Evolutionary conservation across 2,113 vertebrate species (phyloP), one percentile per base, ranked within the genome.

Genomic region (Dipodomys stephensi): DNA sequence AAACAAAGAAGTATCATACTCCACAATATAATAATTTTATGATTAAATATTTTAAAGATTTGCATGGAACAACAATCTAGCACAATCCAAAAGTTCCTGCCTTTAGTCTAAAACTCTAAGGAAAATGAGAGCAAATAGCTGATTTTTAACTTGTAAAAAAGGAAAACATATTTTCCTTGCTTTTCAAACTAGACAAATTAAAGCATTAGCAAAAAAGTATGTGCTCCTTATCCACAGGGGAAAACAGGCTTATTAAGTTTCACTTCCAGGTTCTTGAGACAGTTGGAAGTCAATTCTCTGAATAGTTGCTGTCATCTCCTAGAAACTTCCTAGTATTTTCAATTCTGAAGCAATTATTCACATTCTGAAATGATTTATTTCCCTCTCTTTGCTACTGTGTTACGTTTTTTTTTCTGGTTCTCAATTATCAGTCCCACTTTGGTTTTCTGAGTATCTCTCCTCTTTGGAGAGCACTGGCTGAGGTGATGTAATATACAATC

Each of bases 221-320:
- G 90, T 85, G 30, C 62, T 90, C 62, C 67, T 91, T 87, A 94
- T 68, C 44, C 96, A 94, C 82, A 79, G 74, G 90, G 87, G 92
- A 82, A 76, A 94, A 83, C 2, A 30, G 69, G 53, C 87, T 91
- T 95, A 95, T 95, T 94, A 96, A 46, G 65, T 97, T 96, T 95
- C 90, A 93, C 30, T 92, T 90, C 78, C 69, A 97, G 60, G 77
- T 95, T 95, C 96, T 94, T 60, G 84, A 93, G 94, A 95, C 94
- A 86, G 94, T 96, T 95, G 94, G 94, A 96, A 96, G 92, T 87
- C 88, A 0, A 71, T 80, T 94, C 87, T 95, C 90, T 95, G 82
- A 95, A 90, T 90, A 93, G 73, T 18, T 86, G 82, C 95, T 97
- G 94, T 96, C 95, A 96, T 94, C 90, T 95, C 93, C 60, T 87